Base-by-base conservation (phyloP, 2,888 invertebrate genomes). In the Chloromyia formosa region DNA sequence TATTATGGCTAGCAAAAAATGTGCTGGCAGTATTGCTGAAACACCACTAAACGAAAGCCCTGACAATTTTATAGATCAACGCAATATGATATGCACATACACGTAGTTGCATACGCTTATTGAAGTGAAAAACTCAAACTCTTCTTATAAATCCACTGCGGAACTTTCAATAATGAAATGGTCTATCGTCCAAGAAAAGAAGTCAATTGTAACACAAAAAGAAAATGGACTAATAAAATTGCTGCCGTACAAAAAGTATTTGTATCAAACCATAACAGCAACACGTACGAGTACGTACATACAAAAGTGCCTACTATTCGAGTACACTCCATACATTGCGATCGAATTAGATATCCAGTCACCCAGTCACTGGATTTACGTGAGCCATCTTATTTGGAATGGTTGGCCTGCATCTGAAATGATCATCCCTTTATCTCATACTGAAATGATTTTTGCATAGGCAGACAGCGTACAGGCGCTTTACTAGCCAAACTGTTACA, bases 21-120 rank as follows among this genome's bases (percentile, higher is more conserved):
- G 18, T 40, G 40, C 71, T 58, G 40, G 53, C 71, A 22, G 12
- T 56, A 54, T 49, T 49, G 49, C 16, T 49, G n/a, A n/a, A n/a
- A 71, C 71, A 58, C 35, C 18, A 35, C 7, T 35, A 35, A 7
- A 35, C 14, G 58, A 40, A 42, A 23, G 42, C n/a, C 58, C 71
- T 71, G 71, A 58, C 71, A 56, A 56, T 71, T 71, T 53, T 56
- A 71, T 58, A 71, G 71, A 56, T 71, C 40, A 71, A n/a, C 56
- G 56, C 42, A 14, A 40, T 71, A 56, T 56, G 40, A 40, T 40
- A 53, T 54, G 68, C 54, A 54, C 42, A 22, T 49, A 27, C 5
- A 60, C 9, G 60, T n/a, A 60, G 4, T 23, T 23, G 23, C n/a
- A n/a, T 5, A 58, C 27, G 58, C 16, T n/a, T 35, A 2, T 35